Base-by-base conservation (phyloP, 2,113 vertebrate genomes). In the Eclectus roratus region DNA sequence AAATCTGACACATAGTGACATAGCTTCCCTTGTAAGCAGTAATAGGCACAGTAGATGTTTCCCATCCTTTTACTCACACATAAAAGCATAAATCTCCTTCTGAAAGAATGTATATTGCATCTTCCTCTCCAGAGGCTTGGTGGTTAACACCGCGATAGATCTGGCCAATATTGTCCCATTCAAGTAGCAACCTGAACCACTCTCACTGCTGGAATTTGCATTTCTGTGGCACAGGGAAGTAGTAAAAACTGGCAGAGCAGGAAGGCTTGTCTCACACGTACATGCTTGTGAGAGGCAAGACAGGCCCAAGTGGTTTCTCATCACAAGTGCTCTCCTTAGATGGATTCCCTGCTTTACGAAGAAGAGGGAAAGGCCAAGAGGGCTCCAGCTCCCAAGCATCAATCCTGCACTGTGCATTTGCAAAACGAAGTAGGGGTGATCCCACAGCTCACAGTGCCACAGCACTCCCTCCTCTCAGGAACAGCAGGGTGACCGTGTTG, bases 51-150 rank as follows among this genome's bases (percentile, higher is more conserved):
- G 41, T 84, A 35, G 49, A 56, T 39, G 52, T 37, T 53, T 91
- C 52, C 49, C 76, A 60, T 49, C 60, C 70, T 65, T 69, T 58
- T 70, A 76, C 50, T 91, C 85, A 68, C 60, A 85, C 52, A 79
- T 49, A 81, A 92, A 91, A 92, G 71, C 91, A 88, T 69, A 81
- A 93, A 96, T 41, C 95, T 91, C 78, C 52, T 73, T 71, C 53
- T 39, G 15, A 39, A 80, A 69, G 71, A 93, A 78, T 3, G 5
- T 35, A n/a, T 53, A 41, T 20, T 37, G 21, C 5, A 56, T 61
- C 33, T 71, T 79, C 55, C 19, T 71, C 35, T 85, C 74, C 28
- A 47, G 70, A 74, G 33, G 29, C 35, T 93, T 21, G 3, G 24
- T 29, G 53, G 21, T 83, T 78, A 70, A n/a, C 11, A 41, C 39